phyloP scores from a whole-genome alignment of 2,797 vertebrate genomes.

The Simalia tracyae region DNA sequence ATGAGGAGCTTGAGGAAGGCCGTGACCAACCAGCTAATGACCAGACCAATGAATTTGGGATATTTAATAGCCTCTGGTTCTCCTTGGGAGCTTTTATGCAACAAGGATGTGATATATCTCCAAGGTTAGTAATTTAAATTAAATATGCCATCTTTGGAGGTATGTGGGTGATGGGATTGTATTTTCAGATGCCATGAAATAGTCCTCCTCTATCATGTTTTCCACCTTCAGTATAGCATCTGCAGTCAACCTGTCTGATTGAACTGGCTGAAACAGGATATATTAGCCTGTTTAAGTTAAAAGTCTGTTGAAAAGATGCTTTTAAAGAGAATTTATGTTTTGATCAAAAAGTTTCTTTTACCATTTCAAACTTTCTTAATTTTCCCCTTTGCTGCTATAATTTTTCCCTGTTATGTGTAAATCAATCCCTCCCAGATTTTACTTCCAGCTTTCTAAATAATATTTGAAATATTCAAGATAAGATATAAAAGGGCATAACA shows the following conservation, averaged over 20 bases:
- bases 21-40: constrained; percentile 82
- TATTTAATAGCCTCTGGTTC: constrained; percentile 99
- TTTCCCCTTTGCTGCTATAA: neutral
- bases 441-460: neutral
- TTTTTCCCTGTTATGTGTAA: neutral
- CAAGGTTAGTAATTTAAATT: constrained; percentile 81
- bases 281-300: neutral
- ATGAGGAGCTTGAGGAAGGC: constrained; percentile 91
- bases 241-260: neutral
- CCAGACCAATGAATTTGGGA: constrained; percentile 97
- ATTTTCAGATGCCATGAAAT: constrained; percentile 4
- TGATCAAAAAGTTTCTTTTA: neutral
- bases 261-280: neutral
- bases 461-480: neutral
- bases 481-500: constrained; percentile 1
- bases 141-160: neutral
- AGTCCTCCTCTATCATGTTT: neutral
- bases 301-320: neutral
- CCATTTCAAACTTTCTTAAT: constrained; percentile 5
- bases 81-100: constrained; percentile 99
- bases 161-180: neutral
- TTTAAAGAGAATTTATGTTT: neutral
- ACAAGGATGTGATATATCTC: constrained; percentile 98
- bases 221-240: neutral
- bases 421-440: neutral